Conservation (phyloP, 2,797 vertebrate genomes). For the Syncerus caffer region DNA sequence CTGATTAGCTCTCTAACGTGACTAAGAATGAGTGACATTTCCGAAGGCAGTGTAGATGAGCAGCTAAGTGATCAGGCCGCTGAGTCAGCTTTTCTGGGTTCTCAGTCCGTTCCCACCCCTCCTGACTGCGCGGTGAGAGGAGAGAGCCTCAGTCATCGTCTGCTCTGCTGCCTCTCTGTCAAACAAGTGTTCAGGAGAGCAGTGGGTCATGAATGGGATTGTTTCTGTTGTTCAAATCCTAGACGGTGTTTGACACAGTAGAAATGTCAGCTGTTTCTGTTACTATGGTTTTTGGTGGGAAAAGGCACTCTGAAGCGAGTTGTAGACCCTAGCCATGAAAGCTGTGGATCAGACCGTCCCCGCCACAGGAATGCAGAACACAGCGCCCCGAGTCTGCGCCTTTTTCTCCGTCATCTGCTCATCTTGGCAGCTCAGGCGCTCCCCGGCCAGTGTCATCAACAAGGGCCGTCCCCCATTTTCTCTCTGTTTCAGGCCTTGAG, state of each 20-base stretch:
- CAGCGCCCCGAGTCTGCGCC: rapidly evolving
- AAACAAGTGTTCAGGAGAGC: rapidly evolving
- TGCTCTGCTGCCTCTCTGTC: background rate
- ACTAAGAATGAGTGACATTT: background rate
- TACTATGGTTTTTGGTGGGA: background rate
- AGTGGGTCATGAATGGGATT: background rate
- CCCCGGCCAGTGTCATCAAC: rapidly evolving
- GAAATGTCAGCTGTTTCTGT: background rate
- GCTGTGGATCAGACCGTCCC: background rate
- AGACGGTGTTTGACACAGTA: background rate
- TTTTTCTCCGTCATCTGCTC: rapidly evolving
- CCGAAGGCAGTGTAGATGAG: background rate
- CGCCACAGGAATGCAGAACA: background rate
- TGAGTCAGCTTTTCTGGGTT: background rate
- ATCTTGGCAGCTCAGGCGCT: rapidly evolving
- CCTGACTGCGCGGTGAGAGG: background rate
- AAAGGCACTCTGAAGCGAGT: background rate
- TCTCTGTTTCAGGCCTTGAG: background rate
- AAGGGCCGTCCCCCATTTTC: background rate
- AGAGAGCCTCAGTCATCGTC: background rate
- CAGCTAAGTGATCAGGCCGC: background rate
- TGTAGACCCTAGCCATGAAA: rapidly evolving
- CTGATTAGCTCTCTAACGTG: background rate
- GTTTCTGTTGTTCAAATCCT: background rate
- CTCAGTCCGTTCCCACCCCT: rapidly evolving